A percentile compares a stretch with the other conserved stretches of the same genome.
These are phyloP conservation scores for Pycnomerus fuliginosus DNA, from an alignment of 2,888 invertebrate genomes.

Conservation along the genomic window DNA sequence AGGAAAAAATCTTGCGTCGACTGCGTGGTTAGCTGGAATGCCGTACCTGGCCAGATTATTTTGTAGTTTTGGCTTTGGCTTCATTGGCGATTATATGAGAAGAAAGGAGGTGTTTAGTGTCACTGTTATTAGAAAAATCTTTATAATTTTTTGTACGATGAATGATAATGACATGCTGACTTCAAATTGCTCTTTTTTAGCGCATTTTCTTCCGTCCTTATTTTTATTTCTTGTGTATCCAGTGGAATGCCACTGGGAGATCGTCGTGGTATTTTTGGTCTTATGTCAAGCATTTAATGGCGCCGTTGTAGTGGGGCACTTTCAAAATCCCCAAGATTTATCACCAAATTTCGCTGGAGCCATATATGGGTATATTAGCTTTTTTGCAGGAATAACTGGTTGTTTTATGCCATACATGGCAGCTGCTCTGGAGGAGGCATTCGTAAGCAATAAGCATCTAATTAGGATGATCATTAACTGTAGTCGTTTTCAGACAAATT, in stretches of 20 bases:
- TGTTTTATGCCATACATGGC: background rate
- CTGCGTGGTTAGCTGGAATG: constrained; percentile 36
- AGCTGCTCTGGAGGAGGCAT: too few relatives aligned
- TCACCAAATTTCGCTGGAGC: constrained; percentile 23
- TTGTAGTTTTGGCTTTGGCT: constrained; percentile 34
- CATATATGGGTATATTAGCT: constrained; percentile 18
- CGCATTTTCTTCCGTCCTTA: constrained; percentile 2
- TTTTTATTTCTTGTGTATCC: background rate
- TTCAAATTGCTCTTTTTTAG: too few relatives aligned
- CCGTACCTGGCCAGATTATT: constrained; percentile 38
- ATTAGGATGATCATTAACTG: too few relatives aligned
- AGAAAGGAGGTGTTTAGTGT: constrained; percentile 26
- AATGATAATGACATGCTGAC: background rate
- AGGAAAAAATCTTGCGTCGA: constrained; percentile 34
- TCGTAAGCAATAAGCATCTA: too few relatives aligned
- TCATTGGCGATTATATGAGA: constrained; percentile 34
- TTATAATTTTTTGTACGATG: constrained; percentile 41
- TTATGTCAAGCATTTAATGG: constrained; percentile 20
- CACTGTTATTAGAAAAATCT: constrained; percentile 33
- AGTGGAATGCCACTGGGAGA: constrained; percentile 12
- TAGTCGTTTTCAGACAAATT: too few relatives aligned
- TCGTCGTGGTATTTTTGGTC: constrained; percentile 13
- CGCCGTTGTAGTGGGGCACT: constrained; percentile 12
- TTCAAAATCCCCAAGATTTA: constrained; percentile 22
- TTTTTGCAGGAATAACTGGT: constrained; percentile 16